Conservation (phyloP, 1,140 invertebrate genomes). For the Zaprionus nigranus region DNA sequence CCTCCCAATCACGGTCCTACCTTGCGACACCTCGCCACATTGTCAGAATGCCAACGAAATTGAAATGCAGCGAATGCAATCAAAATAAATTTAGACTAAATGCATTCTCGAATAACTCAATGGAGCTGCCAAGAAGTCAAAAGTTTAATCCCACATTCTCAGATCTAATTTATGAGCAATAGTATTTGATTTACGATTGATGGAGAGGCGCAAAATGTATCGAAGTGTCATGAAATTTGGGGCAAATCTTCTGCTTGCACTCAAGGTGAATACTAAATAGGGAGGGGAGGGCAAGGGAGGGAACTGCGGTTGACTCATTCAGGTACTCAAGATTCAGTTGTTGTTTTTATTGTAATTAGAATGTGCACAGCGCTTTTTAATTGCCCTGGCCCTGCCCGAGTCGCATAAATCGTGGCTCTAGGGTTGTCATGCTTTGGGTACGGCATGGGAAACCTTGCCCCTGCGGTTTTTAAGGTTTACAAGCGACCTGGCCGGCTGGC, state of each 20-base stretch:
- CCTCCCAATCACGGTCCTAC: neutral
- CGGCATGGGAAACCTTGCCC: conserved; percentile 32
- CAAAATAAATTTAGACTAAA: conserved; percentile 48
- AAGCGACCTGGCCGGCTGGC: conserved; percentile 26
- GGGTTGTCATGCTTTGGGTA: conserved; percentile 35
- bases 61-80: conserved; percentile 40
- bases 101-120: conserved; percentile 28
- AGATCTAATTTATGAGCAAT: neutral
- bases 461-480: conserved; percentile 15
- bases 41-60: conserved; percentile 45
- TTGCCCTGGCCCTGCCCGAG: conserved; percentile 48
- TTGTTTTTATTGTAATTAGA: conserved; percentile 46
- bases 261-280: neutral
- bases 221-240: neutral
- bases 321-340: conserved; percentile 17
- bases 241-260: neutral
- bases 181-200: conserved; percentile 11
- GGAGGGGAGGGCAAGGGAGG: neutral
- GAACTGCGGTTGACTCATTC: conserved; percentile 19
- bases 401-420: conserved; percentile 43
- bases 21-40: neutral
- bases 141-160: conserved; percentile 1
- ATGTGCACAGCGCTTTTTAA: conserved; percentile 46
- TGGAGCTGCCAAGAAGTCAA: conserved; percentile 5
- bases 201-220: neutral